Percentiles rank a stretch among this genome's conserved stretches.
These are phyloP conservation scores for Acanthopleura granulata DNA, from an alignment of 2,888 invertebrate genomes.

Conservation along the genomic window DNA sequence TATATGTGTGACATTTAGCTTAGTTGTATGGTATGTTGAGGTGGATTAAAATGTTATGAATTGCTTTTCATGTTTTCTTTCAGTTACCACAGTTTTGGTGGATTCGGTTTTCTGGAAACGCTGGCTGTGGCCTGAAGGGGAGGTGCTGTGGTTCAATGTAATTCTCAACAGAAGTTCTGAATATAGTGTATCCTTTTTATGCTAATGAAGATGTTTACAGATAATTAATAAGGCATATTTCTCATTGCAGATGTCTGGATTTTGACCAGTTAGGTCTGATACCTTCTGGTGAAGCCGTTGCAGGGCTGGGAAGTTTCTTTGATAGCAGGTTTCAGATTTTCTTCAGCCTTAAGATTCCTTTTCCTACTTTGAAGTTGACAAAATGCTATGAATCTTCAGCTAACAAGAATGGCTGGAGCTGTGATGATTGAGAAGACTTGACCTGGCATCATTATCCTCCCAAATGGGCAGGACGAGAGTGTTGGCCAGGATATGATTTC, in stretches of 20 bases:
- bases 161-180: constrained; percentile 93
- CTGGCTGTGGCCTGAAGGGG: constrained; percentile 94
- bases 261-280: no score
- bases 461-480: not conserved
- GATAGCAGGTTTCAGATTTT: no score
- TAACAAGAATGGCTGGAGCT: not conserved
- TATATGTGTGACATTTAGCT: no score
- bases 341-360: no score
- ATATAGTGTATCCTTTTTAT: constrained; percentile 93
- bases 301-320: no score
- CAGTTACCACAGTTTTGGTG: constrained; percentile 81
- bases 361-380: no score
- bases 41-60: no score
- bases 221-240: no score
- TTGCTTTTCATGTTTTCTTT: constrained; percentile 68
- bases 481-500: constrained; percentile 12
- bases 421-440: not conserved
- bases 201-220: no score
- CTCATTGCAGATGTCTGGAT: no score
- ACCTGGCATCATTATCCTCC: not conserved
- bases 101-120: constrained; percentile 96
- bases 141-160: constrained; percentile 96
- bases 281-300: no score
- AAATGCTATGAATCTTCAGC: no score
- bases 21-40: not conserved